Percentiles rank a stretch among this genome's conserved stretches.
Conservation (phyloP, 2,113 vertebrate genomes). For the Pungitius pungitius region DNA sequence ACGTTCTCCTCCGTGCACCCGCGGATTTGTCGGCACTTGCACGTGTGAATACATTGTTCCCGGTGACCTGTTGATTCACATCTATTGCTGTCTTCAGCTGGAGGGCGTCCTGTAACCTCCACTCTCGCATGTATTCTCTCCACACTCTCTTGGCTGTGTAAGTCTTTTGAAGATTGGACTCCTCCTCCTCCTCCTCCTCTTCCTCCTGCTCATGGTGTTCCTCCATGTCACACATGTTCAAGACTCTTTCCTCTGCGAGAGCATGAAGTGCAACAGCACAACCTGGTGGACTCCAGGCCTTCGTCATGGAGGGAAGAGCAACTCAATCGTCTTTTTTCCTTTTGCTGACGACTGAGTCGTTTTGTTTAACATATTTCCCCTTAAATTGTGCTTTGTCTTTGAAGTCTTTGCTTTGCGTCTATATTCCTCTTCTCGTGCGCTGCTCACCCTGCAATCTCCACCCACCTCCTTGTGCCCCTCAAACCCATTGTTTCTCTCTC, state of each 20-base stretch:
- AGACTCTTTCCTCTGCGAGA: not conserved
- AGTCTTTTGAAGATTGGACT: slow-evolving; percentile 49
- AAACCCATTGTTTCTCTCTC: not conserved
- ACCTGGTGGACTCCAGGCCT: slow-evolving; percentile 55
- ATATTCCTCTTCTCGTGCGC: not conserved
- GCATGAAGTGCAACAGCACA: slow-evolving; percentile 68
- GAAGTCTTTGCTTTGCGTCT: not conserved
- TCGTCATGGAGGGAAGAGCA: not conserved
- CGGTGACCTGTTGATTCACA: slow-evolving; percentile 38
- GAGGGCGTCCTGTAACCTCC: slow-evolving; percentile 34
- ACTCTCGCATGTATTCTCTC: slow-evolving; percentile 27
- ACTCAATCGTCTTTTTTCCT: not conserved
- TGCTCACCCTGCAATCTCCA: not conserved
- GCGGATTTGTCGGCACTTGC: slow-evolving; percentile 34
- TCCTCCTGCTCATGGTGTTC: not conserved
- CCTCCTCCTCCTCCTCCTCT: not conserved
- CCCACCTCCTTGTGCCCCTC: not conserved
- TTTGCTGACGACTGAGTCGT: not conserved
- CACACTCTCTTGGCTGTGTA: slow-evolving; percentile 40
- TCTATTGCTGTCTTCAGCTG: slow-evolving; percentile 11
- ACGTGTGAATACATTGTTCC: not conserved
- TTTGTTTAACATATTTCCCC: not conserved
- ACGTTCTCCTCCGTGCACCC: not conserved
- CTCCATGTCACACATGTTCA: not conserved
- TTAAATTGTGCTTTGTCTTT: not conserved